Evolutionary conservation across 2,888 invertebrate genomes (phyloP).

Genomic region (Papilio demoleus): DNA sequence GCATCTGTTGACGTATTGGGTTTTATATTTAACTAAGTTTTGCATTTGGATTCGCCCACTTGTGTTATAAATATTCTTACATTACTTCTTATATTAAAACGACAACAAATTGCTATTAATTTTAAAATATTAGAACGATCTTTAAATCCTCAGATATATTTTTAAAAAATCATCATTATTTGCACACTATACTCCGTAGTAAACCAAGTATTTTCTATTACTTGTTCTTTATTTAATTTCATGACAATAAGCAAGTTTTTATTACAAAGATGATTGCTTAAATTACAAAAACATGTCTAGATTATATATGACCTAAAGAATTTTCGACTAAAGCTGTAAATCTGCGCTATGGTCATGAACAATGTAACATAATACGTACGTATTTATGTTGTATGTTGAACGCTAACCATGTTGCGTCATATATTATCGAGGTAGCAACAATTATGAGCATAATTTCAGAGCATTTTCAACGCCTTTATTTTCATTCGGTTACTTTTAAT

Average conservation of each 20-base stretch:
- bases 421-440: background rate
- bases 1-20: conserved; percentile 3
- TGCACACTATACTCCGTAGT: too few relatives aligned
- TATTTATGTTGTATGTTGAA: background rate
- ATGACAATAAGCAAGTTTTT: background rate
- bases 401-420: conserved; percentile 17
- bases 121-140: background rate
- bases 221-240: too few relatives aligned
- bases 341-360: background rate
- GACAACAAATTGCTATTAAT: background rate
- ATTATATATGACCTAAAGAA: background rate
- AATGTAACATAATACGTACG: background rate
- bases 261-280: background rate
- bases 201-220: too few relatives aligned
- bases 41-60: conserved; percentile 4
- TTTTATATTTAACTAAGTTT: conserved; percentile 16
- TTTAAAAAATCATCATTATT: background rate
- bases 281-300: background rate
- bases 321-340: background rate
- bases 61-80: background rate
- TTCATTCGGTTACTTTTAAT: background rate
- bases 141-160: background rate
- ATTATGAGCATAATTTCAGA: background rate
- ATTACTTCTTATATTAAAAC: conserved; percentile 1
- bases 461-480: background rate